A percentile compares a stretch with the other conserved stretches of the same genome.
phyloP scores from a whole-genome alignment of 2,888 invertebrate species.

The Tortrix viridana region DNA sequence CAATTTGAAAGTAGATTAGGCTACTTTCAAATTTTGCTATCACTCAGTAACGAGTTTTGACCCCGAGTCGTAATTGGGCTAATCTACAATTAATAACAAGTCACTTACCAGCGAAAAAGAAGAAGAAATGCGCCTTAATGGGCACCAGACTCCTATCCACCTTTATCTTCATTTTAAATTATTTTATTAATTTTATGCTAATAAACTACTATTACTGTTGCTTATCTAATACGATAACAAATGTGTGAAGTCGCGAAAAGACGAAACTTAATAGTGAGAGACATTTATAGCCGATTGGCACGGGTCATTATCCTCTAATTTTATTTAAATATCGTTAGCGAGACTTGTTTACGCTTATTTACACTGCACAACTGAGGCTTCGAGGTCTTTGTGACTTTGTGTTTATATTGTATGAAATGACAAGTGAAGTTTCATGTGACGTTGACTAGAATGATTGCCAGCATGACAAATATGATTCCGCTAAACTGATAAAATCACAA shows the following conservation, averaged over 20 bases:
- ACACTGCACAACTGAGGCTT: constrained; percentile 22
- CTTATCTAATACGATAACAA: neutral
- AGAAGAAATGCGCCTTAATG: constrained; percentile 94
- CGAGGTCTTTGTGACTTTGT: constrained; percentile 13
- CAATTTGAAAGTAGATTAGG: no score
- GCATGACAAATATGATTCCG: neutral
- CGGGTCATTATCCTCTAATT: constrained; percentile 49
- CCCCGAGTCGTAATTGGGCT: neutral
- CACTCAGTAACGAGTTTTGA: neutral
- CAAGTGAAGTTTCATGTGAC: constrained; percentile 3
- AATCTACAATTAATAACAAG: neutral
- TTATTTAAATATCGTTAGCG: constrained; percentile 22
- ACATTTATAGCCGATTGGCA: constrained; percentile 1
- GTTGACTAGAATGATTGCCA: constrained; percentile 8
- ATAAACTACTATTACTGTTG: neutral
- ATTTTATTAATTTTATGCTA: neutral
- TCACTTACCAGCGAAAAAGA: constrained; percentile 93
- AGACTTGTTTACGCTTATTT: constrained; percentile 34
- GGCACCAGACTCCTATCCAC: constrained; percentile 89
- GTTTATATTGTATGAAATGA: no score
- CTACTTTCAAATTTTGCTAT: no score
- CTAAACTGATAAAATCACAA: neutral
- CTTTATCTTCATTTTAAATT: constrained; percentile 78
- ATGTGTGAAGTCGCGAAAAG: neutral
- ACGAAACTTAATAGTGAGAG: neutral